phyloP scores from a whole-genome alignment of 1,140 invertebrate species.

The Maconellicoccus hirsutus region DNA sequence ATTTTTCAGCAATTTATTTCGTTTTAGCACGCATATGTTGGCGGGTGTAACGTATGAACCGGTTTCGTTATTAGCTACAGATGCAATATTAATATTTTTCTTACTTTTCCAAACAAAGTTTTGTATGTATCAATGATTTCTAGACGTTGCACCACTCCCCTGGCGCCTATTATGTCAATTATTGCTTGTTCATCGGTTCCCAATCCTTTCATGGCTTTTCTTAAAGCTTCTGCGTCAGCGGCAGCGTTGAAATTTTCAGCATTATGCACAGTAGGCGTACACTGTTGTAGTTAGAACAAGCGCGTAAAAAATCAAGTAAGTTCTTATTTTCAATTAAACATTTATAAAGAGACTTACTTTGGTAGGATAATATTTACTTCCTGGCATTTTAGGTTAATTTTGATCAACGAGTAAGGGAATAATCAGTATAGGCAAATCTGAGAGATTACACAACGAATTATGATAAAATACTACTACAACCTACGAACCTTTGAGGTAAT shows the following conservation, averaged over 20 bases:
- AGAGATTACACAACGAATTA: too few relatives aligned
- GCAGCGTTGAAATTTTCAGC: conserved; percentile 76
- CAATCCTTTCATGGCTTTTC: conserved; percentile 89
- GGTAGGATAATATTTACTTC: background rate
- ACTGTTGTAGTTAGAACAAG: conserved; percentile 45
- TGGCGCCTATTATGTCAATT: conserved; percentile 75
- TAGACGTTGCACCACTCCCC: conserved; percentile 77
- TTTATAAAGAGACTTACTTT: background rate
- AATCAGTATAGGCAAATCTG: background rate
- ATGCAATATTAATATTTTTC: background rate
- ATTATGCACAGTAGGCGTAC: conserved; percentile 73
- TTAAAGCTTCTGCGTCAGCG: conserved; percentile 71
- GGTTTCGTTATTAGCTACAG: background rate
- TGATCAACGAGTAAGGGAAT: background rate
- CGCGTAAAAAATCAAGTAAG: background rate
- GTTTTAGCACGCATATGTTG: background rate
- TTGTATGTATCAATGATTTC: conserved; percentile 86
- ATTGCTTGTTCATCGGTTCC: conserved; percentile 86
- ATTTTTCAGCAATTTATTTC: background rate
- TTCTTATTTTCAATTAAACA: background rate
- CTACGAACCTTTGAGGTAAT: too few relatives aligned
- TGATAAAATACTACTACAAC: too few relatives aligned
- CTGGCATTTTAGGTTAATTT: background rate
- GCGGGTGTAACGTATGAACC: background rate
- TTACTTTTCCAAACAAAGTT: conserved; percentile 77